Conservation (phyloP, 1,140 invertebrate genomes). For the Lepidotrigona ventralis region DNA sequence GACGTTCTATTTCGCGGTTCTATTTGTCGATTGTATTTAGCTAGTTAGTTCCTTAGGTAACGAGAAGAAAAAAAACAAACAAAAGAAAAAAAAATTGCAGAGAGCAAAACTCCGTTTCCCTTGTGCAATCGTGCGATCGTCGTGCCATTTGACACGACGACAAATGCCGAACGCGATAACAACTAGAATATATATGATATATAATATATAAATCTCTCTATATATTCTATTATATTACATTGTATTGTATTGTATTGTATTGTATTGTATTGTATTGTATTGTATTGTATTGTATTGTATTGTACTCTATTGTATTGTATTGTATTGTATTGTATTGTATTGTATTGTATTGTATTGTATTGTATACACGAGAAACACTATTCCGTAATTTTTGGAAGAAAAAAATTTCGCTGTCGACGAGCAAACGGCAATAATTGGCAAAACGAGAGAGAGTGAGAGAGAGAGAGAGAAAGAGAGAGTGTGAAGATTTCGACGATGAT, state of each 20-base stretch:
- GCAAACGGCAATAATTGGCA: constrained; percentile 53
- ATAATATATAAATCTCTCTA: constrained; percentile 28
- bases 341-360: neutral
- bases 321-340: constrained; percentile 4
- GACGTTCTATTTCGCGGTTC: constrained; percentile 16
- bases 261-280: neutral
- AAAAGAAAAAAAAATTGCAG: too few relatives aligned
- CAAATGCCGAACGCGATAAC: constrained; percentile 25
- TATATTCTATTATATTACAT: neutral
- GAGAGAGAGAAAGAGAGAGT: too few relatives aligned
- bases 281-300: neutral
- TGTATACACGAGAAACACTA: constrained; percentile 18
- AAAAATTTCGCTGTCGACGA: constrained; percentile 39
- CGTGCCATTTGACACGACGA: constrained; percentile 22
- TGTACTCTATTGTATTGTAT: neutral
- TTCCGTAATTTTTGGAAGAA: neutral
- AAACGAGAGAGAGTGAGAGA: neutral
- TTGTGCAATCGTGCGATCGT: constrained; percentile 51
- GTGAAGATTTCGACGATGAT: constrained; percentile 1
- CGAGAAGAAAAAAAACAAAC: too few relatives aligned
- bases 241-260: neutral
- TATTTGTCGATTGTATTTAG: constrained; percentile 48
- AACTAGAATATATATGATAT: constrained; percentile 26
- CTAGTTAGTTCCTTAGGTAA: constrained; percentile 38
- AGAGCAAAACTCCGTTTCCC: constrained; percentile 12